These are phyloP conservation scores for Pelecanoides urinatrix DNA, from an alignment of 2,113 vertebrate species.

Conservation along the genomic window DNA sequence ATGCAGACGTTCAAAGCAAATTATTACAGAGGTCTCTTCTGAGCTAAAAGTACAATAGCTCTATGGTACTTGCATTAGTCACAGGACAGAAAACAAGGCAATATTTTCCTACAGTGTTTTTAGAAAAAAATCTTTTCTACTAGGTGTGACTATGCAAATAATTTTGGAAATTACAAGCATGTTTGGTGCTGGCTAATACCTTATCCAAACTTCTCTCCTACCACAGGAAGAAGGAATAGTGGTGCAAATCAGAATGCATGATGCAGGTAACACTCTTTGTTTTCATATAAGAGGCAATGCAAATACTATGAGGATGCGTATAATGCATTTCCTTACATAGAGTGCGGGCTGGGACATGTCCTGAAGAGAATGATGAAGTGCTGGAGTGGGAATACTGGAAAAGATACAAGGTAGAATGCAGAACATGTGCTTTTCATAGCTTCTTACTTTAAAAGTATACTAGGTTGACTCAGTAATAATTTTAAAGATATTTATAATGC, in stretches of 20 bases:
- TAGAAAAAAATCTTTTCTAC: background rate
- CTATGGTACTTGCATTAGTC: background rate
- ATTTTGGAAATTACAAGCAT: background rate
- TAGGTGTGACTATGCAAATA: background rate
- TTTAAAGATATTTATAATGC: background rate
- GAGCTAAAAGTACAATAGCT: background rate
- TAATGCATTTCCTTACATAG: background rate
- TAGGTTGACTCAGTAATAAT: background rate
- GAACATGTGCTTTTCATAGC: background rate
- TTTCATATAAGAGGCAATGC: background rate
- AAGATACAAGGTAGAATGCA: background rate
- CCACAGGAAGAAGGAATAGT: background rate
- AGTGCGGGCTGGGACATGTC: rapidly evolving
- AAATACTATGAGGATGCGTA: background rate
- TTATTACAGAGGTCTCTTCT: background rate
- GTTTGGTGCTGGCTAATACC: background rate
- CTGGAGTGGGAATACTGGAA: background rate
- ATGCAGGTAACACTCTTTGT: background rate
- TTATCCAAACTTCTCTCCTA: background rate
- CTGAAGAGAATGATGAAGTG: background rate
- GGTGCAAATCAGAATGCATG: background rate
- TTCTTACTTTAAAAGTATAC: background rate
- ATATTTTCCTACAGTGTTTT: background rate
- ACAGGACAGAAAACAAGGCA: background rate
- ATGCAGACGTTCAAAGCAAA: background rate